These are phyloP conservation scores for Pterocles burchelli DNA, from an alignment of 2,113 vertebrate species.

Conservation along the genomic window DNA sequence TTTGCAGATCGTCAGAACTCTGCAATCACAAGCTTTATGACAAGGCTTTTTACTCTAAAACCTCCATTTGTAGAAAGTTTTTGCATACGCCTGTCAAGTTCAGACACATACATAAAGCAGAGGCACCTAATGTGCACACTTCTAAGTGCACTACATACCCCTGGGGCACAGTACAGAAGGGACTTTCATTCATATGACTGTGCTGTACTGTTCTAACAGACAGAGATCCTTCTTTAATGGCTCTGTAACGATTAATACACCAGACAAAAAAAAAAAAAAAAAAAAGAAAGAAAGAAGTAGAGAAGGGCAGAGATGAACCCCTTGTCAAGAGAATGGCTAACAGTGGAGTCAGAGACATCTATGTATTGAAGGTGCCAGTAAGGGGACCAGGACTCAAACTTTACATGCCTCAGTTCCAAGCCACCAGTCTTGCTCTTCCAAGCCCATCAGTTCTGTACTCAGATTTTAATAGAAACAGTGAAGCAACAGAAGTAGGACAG, in stretches of 20 bases:
- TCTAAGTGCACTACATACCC: neutral
- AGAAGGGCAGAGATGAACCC: neutral
- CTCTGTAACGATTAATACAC: neutral
- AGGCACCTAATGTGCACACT: neutral
- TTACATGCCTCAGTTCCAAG: neutral
- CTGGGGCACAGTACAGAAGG: neutral
- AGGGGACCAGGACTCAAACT: neutral
- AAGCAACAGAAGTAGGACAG: neutral
- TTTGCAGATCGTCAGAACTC: neutral
- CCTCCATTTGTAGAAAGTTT: neutral
- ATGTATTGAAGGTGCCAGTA: neutral
- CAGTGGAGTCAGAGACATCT: neutral
- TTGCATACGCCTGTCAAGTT: neutral
- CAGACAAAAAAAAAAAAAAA: neutral
- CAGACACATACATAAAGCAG: neutral
- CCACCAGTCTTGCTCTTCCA: neutral
- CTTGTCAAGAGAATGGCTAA: neutral
- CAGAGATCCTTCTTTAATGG: neutral
- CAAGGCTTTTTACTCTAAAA: neutral
- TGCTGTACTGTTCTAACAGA: neutral
- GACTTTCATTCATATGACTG: neutral
- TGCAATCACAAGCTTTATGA: neutral
- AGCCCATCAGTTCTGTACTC: neutral
- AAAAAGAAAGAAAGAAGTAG: neutral
- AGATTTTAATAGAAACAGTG: neutral